Percentiles rank a stretch among this genome's conserved stretches.
Evolutionary conservation across 2,113 vertebrate species (phyloP).

Genomic region (Eonycteris spelaea): DNA sequence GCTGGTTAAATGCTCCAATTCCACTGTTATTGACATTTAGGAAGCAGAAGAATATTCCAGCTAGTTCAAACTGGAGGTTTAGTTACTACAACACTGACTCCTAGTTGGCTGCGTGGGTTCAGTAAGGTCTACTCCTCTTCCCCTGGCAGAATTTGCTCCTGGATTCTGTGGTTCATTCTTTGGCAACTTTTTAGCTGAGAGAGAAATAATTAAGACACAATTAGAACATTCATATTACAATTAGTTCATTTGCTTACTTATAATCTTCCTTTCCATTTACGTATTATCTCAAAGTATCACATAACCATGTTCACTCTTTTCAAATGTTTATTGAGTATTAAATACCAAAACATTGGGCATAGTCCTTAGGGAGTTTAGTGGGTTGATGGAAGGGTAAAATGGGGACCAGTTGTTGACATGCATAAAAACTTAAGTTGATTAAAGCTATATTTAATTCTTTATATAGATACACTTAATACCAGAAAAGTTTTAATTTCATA

Average conservation of each 20-base stretch:
- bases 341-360: background rate
- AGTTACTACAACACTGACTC: slow-evolving; percentile 97
- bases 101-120: slow-evolving; percentile 94
- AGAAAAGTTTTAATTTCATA: background rate
- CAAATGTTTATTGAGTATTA: background rate
- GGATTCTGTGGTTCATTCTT: slow-evolving; percentile 95
- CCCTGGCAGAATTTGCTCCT: slow-evolving; percentile 87
- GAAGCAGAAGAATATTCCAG: slow-evolving; percentile 84
- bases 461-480: background rate
- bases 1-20: slow-evolving; percentile 89
- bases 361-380: background rate
- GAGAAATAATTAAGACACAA: slow-evolving; percentile 51
- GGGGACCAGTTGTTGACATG: background rate
- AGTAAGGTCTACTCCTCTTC: slow-evolving; percentile 96
- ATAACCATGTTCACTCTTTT: background rate
- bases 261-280: background rate
- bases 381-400: background rate
- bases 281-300: background rate
- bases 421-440: background rate
- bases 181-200: slow-evolving; percentile 94
- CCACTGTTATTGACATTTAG: slow-evolving; percentile 88
- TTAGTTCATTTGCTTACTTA: background rate
- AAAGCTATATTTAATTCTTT: background rate
- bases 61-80: slow-evolving; percentile 82
- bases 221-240: background rate